Base-by-base conservation (phyloP, 2,113 vertebrate species). In the Mugil cephalus region DNA sequence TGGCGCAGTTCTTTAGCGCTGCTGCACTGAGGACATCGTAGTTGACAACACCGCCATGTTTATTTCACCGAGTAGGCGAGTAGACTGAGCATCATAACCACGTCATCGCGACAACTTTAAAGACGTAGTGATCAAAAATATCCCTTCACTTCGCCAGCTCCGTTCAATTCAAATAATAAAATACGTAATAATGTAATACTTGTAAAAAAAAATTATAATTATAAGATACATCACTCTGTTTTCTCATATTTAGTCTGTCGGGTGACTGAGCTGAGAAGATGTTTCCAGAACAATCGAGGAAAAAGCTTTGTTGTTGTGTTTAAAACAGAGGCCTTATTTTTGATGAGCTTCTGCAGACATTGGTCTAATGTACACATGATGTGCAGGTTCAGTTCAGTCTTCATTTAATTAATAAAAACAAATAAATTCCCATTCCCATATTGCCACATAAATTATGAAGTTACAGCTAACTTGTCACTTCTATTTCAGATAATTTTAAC, bases 11-110 rank as follows among this genome's bases (percentile, higher is more conserved):
- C 11, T 45, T 53, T 63, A 87, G 21, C 30, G 9, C 34, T 45
- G 40, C 34, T 47, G 54, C 51, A 36, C 35, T 1, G 45, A 46
- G 21, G 51, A 42, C 38, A 40, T 3, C 43, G 46, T 21, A 54
- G 66, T 48, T 51, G 69, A 64, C 82, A 87, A 75, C 83, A 82
- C 67, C 82, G 82, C 80, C 84, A 70, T 89, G 80, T 91, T 87
- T 86, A 76, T 80, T 87, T 53, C 58, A 39, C 69, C 8, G 74
- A 78, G 34, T 47, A 53, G 35, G 24, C 24, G 24, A 30, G 24
- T 30, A 5, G 24, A 10, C 68, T 59, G 48, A 72, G 30, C 76
- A 43, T n/a, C 12, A 61, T 40, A 54, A 35, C 18, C 4, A 74
- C 74, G 82, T 90, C 73, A 87, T 79, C 80, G 21, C 10, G 34